Evolutionary conservation across 2,113 vertebrate genomes (phyloP), one percentile per base, ranked within the genome.

Genomic region (Chrysemys picta): DNA sequence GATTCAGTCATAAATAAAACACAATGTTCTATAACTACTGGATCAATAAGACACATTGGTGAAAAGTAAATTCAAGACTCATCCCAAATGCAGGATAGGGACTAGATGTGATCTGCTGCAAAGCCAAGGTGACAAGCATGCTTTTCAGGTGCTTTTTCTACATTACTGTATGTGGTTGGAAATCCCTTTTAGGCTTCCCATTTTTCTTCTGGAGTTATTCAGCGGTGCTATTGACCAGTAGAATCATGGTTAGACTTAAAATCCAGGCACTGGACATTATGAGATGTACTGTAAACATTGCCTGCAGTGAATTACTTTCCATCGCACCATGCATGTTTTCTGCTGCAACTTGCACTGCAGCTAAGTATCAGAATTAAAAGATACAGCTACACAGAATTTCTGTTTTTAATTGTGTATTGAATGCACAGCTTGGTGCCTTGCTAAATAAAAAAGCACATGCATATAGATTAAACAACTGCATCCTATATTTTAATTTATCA

Each of bases 351-450:
- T 85, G 62, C 0, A 79, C 29, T 27, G 42, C 42, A 75, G 24
- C 65, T 89, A 88, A 91, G 47, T 35, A 85, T 24, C 84, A 54
- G 59, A 81, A 53, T 56, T 52, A 2, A 87, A 97, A 95, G 69
- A 31, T 5, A 85, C 50, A 50, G 83, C 82, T 93, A 76, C 45
- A 45, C 24, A 76, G 87, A 88, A 89, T 80, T 14, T 81, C 52
- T 14, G 27, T 14, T 38, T 94, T 88, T 93, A 95, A 92, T 21
- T 65, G 10, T 1, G 4, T 57, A 87, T 65, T 54, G 65, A 94
- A 96, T 94, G 90, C 54, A 76, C 87, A 96, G 81, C 79, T 95
- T 95, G 50, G 53, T 92, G 83, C 84, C 82, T 89, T 85, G 75
- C 81, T 96, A 24, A 49, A 90, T 90, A 80, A 86, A 84, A 95